Conservation (phyloP, 1,140 invertebrate species). For the Drosophila sturtevanti region DNA sequence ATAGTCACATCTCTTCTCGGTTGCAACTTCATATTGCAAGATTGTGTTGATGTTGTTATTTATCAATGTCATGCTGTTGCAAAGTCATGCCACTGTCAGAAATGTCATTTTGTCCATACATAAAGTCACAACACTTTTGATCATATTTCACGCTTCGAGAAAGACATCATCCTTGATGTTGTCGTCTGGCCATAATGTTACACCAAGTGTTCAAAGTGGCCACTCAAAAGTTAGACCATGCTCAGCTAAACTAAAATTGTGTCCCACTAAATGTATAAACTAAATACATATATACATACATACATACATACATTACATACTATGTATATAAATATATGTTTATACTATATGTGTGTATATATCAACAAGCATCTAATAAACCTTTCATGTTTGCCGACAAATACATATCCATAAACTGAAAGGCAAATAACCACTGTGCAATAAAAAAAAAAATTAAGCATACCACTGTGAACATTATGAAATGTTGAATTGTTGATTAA, state of each 20-base stretch:
- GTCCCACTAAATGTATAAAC: neutral
- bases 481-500: no score
- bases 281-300: no score
- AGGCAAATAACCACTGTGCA: no score
- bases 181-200: conserved; percentile 7
- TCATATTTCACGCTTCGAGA: conserved; percentile 7
- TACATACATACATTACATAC: no score
- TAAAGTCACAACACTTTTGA: conserved; percentile 6
- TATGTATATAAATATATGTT: no score
- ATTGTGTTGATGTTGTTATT: conserved; percentile 7
- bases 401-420: neutral
- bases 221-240: conserved; percentile 5
- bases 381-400: neutral
- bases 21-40: neutral
- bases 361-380: neutral
- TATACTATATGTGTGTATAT: no score
- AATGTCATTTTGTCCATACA: neutral
- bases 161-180: conserved; percentile 6
- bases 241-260: neutral
- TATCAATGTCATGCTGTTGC: neutral
- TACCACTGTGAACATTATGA: no score
- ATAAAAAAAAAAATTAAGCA: no score
- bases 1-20: neutral
- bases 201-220: conserved; percentile 1
- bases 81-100: conserved; percentile 4